Evolutionary conservation across 2,888 invertebrate genomes (phyloP).

Genomic region (Agapostemon virescens): DNA sequence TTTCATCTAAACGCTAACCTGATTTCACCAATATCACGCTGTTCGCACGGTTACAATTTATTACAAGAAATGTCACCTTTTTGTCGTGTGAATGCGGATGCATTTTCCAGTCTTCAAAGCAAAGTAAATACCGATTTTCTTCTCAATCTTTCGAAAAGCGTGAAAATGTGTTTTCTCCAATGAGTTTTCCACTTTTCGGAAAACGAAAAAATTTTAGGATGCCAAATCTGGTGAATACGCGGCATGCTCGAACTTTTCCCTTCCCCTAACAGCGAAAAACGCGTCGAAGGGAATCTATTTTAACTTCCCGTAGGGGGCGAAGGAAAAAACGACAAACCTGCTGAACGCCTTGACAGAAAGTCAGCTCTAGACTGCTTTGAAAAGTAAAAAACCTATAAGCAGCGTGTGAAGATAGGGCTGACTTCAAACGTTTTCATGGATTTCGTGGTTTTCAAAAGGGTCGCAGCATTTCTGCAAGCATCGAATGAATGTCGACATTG

Average conservation of each 20-base stretch:
- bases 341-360: slow-evolving; percentile 8
- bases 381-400: slow-evolving; percentile 8
- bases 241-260: neutral
- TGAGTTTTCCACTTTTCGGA: slow-evolving; percentile 1
- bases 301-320: neutral
- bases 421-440: neutral
- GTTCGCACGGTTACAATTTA: too few species aligned
- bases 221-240: slow-evolving; percentile 6
- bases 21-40: too few species aligned
- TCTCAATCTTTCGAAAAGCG: neutral
- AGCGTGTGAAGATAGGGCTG: slow-evolving; percentile 4
- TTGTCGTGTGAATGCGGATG: neutral
- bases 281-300: slow-evolving; percentile 6
- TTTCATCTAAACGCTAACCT: too few species aligned
- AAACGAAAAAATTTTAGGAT: neutral
- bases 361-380: slow-evolving; percentile 8
- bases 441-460: neutral
- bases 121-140: neutral
- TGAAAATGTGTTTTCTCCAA: neutral
- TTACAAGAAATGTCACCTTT: neutral
- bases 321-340: neutral
- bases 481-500: neutral
- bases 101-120: neutral
- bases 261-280: slow-evolving; percentile 8
- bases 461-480: neutral